phyloP scores from a whole-genome alignment of 1,140 invertebrate species.

The Drosophila varians region DNA sequence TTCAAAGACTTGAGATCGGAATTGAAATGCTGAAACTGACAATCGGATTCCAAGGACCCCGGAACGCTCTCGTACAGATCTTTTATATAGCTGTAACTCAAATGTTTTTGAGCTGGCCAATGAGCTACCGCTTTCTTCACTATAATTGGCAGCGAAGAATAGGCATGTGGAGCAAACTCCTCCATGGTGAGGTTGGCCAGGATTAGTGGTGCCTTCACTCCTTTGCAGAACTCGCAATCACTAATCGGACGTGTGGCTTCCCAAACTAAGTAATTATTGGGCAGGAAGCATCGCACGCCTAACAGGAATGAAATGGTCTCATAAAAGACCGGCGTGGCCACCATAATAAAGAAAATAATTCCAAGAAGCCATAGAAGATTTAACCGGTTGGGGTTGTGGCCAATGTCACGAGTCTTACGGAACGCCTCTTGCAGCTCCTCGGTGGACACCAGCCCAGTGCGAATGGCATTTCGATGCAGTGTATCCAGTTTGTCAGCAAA shows the following conservation, averaged over 20 bases:
- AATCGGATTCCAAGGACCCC: constrained; percentile 90
- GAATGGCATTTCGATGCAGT: constrained; percentile 64
- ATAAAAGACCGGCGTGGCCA: constrained; percentile 74
- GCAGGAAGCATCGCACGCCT: constrained; percentile 89
- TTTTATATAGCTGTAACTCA: constrained; percentile 91
- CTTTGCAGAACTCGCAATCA: constrained; percentile 88
- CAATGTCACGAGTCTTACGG: constrained; percentile 63
- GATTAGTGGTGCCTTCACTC: constrained; percentile 86
- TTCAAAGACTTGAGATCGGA: constrained; percentile 91
- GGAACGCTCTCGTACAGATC: constrained; percentile 88
- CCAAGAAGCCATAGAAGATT: constrained; percentile 74
- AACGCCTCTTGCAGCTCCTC: constrained; percentile 74
- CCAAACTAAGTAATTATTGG: constrained; percentile 93
- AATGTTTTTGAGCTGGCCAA: constrained; percentile 90
- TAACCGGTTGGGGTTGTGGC: constrained; percentile 55
- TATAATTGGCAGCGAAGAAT: constrained; percentile 92
- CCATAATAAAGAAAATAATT: constrained; percentile 75
- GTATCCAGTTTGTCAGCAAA: constrained; percentile 62
- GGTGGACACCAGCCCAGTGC: constrained; percentile 68
- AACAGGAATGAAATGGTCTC: constrained; percentile 80
- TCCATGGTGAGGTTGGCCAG: constrained; percentile 87
- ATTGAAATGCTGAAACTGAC: constrained; percentile 95
- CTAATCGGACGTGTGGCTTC: constrained; percentile 93
- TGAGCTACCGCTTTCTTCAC: constrained; percentile 90
- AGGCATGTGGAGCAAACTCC: constrained; percentile 89